Evolutionary conservation across 1,140 invertebrate species (phyloP).

Genomic region (Anoplolepis gracilipes): DNA sequence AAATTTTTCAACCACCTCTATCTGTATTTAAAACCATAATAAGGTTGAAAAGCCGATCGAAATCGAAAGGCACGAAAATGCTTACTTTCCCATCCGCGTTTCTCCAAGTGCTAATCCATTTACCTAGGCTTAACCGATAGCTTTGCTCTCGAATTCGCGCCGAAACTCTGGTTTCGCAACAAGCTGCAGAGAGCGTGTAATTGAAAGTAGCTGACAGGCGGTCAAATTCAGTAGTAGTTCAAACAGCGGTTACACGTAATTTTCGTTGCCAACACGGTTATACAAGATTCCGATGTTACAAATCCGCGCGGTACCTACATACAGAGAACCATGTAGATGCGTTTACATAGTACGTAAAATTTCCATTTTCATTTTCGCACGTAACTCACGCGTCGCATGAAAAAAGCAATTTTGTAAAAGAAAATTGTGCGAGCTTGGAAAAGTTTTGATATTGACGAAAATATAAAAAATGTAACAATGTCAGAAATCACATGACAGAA

Average conservation of each 20-base stretch:
- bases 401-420: slow-evolving; percentile 10
- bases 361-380: slow-evolving; percentile 26
- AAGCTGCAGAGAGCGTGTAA: slow-evolving; percentile 46
- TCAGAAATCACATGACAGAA: not conserved
- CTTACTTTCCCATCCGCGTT: slow-evolving; percentile 21
- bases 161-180: slow-evolving; percentile 10
- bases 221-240: slow-evolving; percentile 58
- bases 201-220: slow-evolving; percentile 66
- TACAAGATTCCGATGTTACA: slow-evolving; percentile 53
- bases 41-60: not conserved
- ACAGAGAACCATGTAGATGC: not conserved
- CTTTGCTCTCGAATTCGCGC: slow-evolving; percentile 42
- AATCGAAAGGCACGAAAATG: slow-evolving; percentile 2
- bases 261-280: slow-evolving; percentile 52
- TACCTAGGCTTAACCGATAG: slow-evolving; percentile 30
- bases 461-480: slow-evolving; percentile 30
- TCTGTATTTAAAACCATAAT: not conserved
- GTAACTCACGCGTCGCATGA: not conserved
- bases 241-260: slow-evolving; percentile 62
- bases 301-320: slow-evolving; percentile 34
- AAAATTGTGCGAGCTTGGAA: not conserved
- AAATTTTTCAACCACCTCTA: not conserved
- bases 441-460: not conserved
- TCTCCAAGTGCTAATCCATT: slow-evolving; percentile 31
- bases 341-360: slow-evolving; percentile 22